Percentiles rank a stretch among this genome's conserved stretches.
phyloP scores from a whole-genome alignment of 2,888 invertebrate species.

The Drosophila meridionalis region DNA sequence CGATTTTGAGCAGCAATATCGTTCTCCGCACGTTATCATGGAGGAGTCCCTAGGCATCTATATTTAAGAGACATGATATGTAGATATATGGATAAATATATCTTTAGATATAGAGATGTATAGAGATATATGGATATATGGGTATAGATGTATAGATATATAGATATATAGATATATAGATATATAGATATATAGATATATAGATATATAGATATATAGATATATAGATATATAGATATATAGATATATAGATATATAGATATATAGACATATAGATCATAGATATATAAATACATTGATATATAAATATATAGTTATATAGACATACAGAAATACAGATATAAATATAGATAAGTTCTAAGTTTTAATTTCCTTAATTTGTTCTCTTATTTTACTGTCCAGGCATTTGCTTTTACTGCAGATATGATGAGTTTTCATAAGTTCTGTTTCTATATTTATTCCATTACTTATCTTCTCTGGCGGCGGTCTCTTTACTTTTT shows the following conservation, averaged over 20 bases:
- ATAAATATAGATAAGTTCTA: background rate
- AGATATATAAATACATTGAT: too few relatives aligned
- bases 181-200: too few relatives aligned
- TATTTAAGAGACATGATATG: background rate
- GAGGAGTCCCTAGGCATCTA: slow-evolving; percentile 86
- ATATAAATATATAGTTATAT: too few relatives aligned
- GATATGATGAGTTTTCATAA: background rate
- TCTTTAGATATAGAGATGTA: background rate
- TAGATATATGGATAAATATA: background rate
- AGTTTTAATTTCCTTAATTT: background rate
- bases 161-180: too few relatives aligned
- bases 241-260: too few relatives aligned
- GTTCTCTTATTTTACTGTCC: background rate
- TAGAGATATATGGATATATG: background rate
- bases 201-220: too few relatives aligned
- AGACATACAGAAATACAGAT: background rate
- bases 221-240: background rate
- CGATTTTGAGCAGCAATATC: slow-evolving; percentile 90
- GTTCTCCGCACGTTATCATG: slow-evolving; percentile 93
- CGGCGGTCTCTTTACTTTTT: background rate
- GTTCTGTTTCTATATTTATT: background rate
- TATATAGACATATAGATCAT: too few relatives aligned
- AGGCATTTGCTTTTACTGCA: background rate
- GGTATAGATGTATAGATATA: too few relatives aligned
- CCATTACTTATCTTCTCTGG: background rate